Percentiles rank a stretch among this genome's conserved stretches.
These are phyloP conservation scores for Anas capensis DNA, from an alignment of 2,797 vertebrate species.

Conservation along the genomic window DNA sequence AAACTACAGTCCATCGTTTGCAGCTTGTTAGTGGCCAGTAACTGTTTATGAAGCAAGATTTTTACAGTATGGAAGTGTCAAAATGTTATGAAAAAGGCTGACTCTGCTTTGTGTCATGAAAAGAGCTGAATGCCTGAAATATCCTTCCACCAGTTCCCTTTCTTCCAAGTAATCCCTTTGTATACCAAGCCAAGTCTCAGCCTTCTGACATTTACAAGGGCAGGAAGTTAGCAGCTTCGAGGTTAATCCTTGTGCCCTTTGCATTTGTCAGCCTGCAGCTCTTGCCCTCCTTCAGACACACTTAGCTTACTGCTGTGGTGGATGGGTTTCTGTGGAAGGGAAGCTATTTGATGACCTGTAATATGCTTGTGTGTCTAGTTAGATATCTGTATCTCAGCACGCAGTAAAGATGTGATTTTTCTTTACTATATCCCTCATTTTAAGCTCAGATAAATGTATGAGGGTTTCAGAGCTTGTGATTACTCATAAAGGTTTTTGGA, in stretches of 20 bases:
- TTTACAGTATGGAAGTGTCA: not conserved
- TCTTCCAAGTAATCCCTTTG: not conserved
- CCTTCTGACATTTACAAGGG: not conserved
- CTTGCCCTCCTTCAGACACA: fast-evolving
- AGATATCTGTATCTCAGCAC: not conserved
- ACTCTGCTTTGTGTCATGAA: not conserved
- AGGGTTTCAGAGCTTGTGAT: not conserved
- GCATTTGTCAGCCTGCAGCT: not conserved
- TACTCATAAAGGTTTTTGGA: not conserved
- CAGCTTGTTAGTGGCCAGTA: not conserved
- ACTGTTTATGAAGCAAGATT: not conserved
- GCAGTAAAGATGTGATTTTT: not conserved
- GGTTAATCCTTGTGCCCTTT: conserved; percentile 5
- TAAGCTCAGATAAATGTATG: not conserved
- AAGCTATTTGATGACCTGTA: not conserved
- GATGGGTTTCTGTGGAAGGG: not conserved
- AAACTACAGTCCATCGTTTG: not conserved
- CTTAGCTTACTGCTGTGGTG: not conserved
- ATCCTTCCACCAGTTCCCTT: not conserved
- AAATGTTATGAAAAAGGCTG: not conserved
- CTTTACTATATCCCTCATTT: not conserved
- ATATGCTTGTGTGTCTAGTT: fast-evolving
- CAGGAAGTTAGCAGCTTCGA: not conserved
- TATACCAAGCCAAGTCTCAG: not conserved
- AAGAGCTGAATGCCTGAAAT: not conserved